These are phyloP conservation scores for Hydrozoanthus tunicans DNA, from an alignment of 64 coral and sea anemone species.

Conservation along the genomic window DNA sequence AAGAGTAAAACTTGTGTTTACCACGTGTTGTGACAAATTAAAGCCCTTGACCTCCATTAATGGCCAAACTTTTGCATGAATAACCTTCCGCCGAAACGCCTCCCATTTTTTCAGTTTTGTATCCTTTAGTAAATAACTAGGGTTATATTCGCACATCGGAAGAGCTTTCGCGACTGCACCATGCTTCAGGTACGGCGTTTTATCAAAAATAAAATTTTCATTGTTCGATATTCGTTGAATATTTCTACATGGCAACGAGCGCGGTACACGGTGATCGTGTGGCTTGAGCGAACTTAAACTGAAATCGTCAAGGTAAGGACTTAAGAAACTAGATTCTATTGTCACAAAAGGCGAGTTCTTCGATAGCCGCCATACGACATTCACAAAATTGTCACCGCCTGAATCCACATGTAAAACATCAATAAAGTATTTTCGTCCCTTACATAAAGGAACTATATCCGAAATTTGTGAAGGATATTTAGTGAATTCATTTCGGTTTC, in stretches of 20 bases:
- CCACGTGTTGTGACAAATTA: background rate
- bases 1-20: background rate
- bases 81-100: background rate
- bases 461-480: conserved; percentile 34
- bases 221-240: background rate
- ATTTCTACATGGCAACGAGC: background rate
- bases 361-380: conserved; percentile 18
- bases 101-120: conserved; percentile 1
- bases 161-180: background rate
- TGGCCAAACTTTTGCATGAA: conserved; percentile 26
- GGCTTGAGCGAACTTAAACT: background rate
- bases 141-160: conserved; percentile 9
- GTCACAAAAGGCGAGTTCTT: conserved; percentile 4
- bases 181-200: conserved; percentile 12
- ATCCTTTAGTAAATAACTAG: conserved; percentile 4
- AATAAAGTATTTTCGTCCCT: conserved; percentile 32
- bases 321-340: conserved; percentile 4
- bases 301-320: conserved; percentile 29
- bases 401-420: conserved; percentile 34
- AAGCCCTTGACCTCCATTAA: background rate
- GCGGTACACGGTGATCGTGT: conserved; percentile 17
- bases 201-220: conserved; percentile 37
- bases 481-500: background rate
- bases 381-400: conserved; percentile 40
- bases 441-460: background rate